Base-by-base conservation (phyloP, 2,888 invertebrate species). In the Chalcosyrphus nemorum region DNA sequence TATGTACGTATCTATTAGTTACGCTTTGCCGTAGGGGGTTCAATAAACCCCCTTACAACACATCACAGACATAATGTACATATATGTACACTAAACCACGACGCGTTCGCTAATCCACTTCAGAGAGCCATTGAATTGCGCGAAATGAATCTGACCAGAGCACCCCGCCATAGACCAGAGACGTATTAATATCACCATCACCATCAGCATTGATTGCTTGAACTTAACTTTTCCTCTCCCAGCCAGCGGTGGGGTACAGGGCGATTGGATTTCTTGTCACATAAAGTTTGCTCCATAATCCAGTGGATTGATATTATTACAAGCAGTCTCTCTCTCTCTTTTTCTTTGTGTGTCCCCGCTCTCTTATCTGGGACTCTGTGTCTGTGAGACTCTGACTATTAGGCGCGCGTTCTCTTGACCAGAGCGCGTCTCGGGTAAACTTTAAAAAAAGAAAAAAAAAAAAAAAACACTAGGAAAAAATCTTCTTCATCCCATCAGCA, bases 11-110 rank as follows among this genome's bases (percentile, higher is more conserved):
- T 72, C 61, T 52, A 72, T 15, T 19, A 32, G 61, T 72, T 63
- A 54, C 52, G 13, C 32, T 63, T 15, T 29, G 50, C 15, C 50
- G 11, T 32, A 24, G 54, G 54, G 54, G 45, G 74, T 74, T 74
- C 74, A 74, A 74, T 74, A 74, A 74, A 74, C 74, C 54, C 54
- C 54, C 15, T 63, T n/a, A n/a, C 1, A 13, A 35, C 27, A 45
- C 11, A 59, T 13, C 24, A n/a, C n/a, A n/a, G 47, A 61, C 9
- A 29, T 29, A n/a, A n/a, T n/a, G n/a, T n/a, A n/a, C n/a, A n/a
- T n/a, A n/a, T n/a, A 27, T 5, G 5, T 59, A 43, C 52, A 61
- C 63, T 63, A 47, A 47, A 24, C n/a, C 9, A 66, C 35, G 24
- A 24, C 24, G 24, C 24, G 72, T 24, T 54, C 27, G 35, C 65